Base-by-base conservation (phyloP, 2,113 vertebrate species). In the Carollia perspicillata region DNA sequence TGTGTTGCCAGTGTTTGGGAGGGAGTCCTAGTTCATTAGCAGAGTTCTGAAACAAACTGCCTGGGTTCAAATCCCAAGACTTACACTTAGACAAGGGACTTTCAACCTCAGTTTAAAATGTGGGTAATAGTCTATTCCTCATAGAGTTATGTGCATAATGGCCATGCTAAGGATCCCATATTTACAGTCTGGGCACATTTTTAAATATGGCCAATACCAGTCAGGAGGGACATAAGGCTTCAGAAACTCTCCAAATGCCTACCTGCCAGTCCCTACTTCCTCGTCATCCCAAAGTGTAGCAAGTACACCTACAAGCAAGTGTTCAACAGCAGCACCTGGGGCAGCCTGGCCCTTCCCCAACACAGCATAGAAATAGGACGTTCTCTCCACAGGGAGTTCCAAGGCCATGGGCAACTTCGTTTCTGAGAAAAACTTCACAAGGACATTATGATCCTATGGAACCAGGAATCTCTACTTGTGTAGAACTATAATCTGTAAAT, bases 321-420 rank as follows among this genome's bases (percentile, higher is more conserved):
- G 17, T 84, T 89, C 51, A 40, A 23, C 26, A 74, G 74, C 28
- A 1, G 33, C 66, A 20, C 47, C 51, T 49, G 23, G 44, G 30
- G 8, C 1, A 0, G 0, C 16, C 35, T 37, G 26, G 8, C 13
- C 26, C 11, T 40, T 18, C 14, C 4, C 26, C 13, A 18, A 8
- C 23, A 16, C 12, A 51, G 37, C 22, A 2, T 2, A 37, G 83
- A 33, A 85, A 8, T 22, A 18, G 44, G 4, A 9, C 1, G n/a
- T 60, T 58, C 22, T 65, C 81, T 53, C 28, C 28, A n/a, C 17
- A 23, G 47, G 26, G 33, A 13, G 2, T 6, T 53, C 28, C 53
- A n/a, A 37, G 3, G 37, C 20, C 33, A 8, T 0, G 0, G 4
- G 14, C 37, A 55, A 40, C n/a, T 49, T 65, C 1, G 0, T 47